Evolutionary conservation across 2,797 vertebrate species (phyloP), one percentile per base, ranked within the genome.

Genomic region (Macroramphosus scolopax): DNA sequence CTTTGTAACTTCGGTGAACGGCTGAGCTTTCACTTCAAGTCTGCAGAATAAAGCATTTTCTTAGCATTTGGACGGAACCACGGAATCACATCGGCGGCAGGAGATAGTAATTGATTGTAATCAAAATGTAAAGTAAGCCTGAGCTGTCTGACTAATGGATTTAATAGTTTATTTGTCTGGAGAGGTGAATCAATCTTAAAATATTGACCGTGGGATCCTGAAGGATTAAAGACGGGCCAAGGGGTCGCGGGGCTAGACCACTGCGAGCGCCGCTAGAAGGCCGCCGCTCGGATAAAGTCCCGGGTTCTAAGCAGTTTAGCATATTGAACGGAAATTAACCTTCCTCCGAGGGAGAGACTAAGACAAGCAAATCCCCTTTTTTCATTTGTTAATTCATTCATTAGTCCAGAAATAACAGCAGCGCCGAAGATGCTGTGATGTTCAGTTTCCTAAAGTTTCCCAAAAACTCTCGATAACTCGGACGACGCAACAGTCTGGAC

Each of bases 131-230:
- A 87, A 89, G 80, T 80, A 83, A 84, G 76, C 68, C 69, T 14
- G 51, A 77, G 76, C 78, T 42, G 37, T 65, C 66, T 31, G 29
- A 14, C 78, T 87, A 88, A 90, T 89, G 76, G 82, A 89, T 88
- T 81, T 85, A 80, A 88, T 84, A 83, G 89, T 88, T 89, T 85
- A 86, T 88, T 82, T 80, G 84, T 86, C 81, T 79, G 44, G 73
- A 77, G 83, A 79, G 86, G 78, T 88, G 78, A 87, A 89, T 91
- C 86, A 86, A 85, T 90, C 85, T 87, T 80, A 58, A 62, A 12
- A 57, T 85, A 89, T 88, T 86, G 87, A 89, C 65, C 51, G 57
- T 32, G 8, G 78, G 76, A 85, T 83, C 66, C 75, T 75, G 80
- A 61, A 75, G 84, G 82, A 88, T 89, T 85, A 86, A 61, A 31